phyloP scores from a whole-genome alignment of 2,888 invertebrate genomes.

The Calameuta pallipes region DNA sequence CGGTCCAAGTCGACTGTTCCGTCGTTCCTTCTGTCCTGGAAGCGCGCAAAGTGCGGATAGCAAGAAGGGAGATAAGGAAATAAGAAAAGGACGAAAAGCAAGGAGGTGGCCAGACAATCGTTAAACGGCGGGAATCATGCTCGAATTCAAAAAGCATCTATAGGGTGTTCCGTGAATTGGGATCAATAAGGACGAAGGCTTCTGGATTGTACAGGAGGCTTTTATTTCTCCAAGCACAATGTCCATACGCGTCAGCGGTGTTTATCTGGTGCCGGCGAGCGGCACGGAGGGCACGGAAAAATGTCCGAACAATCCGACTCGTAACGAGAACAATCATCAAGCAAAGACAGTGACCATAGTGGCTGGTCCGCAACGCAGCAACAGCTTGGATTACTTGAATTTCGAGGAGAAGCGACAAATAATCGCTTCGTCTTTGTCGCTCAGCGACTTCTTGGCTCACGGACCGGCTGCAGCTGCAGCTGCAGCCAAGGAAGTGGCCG shows the following conservation, averaged over 20 bases:
- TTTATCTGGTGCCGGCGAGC: conserved; percentile 59
- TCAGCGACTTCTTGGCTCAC: conserved; percentile 86
- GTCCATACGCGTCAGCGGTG: conserved; percentile 64
- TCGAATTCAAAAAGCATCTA: background rate
- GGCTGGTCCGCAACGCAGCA: conserved; percentile 76
- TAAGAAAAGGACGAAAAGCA: background rate
- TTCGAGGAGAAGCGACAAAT: conserved; percentile 92
- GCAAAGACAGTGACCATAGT: conserved; percentile 76
- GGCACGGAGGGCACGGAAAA: conserved; percentile 41
- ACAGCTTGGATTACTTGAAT: conserved; percentile 89
- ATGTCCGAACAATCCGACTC: conserved; percentile 17
- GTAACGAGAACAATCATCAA: conserved; percentile 29
- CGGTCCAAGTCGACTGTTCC: background rate
- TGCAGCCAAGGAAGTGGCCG: conserved; percentile 67
- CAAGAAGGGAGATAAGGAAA: background rate
- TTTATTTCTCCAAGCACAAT: conserved; percentile 28
- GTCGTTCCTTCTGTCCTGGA: background rate
- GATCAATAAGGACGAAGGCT: background rate
- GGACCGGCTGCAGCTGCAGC: conserved; percentile 71
- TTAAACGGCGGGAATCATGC: background rate
- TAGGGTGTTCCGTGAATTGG: background rate
- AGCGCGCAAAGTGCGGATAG: background rate
- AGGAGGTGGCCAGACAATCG: conserved; percentile 4
- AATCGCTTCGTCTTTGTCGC: conserved; percentile 87
- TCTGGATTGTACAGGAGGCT: background rate